Conservation (phyloP, 2,797 vertebrate genomes). For the Coccyzus lansbergi region DNA sequence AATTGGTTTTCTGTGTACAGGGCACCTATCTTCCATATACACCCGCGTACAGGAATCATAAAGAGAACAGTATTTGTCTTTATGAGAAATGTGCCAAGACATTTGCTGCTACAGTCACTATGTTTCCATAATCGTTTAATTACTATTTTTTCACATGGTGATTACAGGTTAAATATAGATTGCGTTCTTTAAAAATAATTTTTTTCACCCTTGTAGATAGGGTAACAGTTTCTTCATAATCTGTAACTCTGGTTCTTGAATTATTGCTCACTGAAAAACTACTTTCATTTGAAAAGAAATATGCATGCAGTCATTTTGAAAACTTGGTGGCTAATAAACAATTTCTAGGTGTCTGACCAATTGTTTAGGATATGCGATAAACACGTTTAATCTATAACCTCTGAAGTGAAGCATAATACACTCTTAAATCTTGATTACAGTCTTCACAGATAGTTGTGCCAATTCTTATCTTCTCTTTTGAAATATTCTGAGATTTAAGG, state of each 20-base stretch:
- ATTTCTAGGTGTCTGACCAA: not conserved
- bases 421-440: not conserved
- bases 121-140: slow-evolving; percentile 3
- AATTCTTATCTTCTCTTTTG: not conserved
- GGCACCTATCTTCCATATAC: not conserved
- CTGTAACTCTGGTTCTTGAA: not conserved
- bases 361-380: not conserved
- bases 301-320: not conserved
- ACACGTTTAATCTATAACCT: not conserved
- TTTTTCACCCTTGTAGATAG: too few relatives aligned
- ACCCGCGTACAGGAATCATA: not conserved
- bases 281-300: not conserved
- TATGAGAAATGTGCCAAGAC: not conserved
- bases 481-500: slow-evolving; percentile 4
- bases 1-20: not conserved
- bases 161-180: not conserved
- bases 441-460: not conserved
- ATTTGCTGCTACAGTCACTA: not conserved
- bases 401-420: not conserved
- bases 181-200: not conserved
- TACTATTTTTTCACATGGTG: not conserved
- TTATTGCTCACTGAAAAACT: not conserved
- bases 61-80: not conserved
- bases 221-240: not conserved
- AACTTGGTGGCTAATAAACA: not conserved